A percentile compares a stretch with the other conserved stretches of the same genome.
These are phyloP conservation scores for Drosophila anomelani DNA, from an alignment of 2,888 invertebrate species.

Conservation along the genomic window DNA sequence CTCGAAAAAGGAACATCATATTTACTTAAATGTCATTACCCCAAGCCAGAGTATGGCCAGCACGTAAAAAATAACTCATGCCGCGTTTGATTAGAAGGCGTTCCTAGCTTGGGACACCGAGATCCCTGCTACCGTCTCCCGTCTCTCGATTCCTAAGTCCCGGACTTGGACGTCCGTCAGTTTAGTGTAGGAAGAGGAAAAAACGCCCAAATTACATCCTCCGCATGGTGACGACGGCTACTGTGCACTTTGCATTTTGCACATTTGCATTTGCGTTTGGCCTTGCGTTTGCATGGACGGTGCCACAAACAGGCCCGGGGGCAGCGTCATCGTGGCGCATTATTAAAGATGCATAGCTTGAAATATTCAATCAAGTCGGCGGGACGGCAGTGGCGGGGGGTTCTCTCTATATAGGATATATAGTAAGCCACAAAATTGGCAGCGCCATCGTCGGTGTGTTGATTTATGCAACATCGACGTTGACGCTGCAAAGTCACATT, in stretches of 20 bases:
- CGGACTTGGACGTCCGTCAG: conserved; percentile 48
- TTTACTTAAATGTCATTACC: neutral
- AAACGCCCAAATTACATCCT: conserved; percentile 54
- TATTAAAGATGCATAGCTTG: conserved; percentile 78
- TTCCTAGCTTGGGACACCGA: conserved; percentile 7
- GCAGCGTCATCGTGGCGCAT: conserved; percentile 63
- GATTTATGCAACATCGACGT: conserved; percentile 72
- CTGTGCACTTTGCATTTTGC: conserved; percentile 43
- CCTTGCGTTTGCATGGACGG: conserved; percentile 40
- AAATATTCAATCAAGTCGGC: conserved; percentile 77
- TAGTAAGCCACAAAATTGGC: conserved; percentile 48
- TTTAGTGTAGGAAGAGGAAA: conserved; percentile 52
- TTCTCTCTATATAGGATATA: conserved; percentile 6
- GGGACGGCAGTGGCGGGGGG: conserved; percentile 5
- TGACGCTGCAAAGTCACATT: conserved; percentile 73
- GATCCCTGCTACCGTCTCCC: neutral
- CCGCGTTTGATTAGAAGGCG: conserved; percentile 39
- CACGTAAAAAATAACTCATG: conserved; percentile 30
- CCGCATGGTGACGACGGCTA: conserved; percentile 21
- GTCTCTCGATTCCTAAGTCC: neutral
- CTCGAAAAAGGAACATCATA: neutral
- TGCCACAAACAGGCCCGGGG: conserved; percentile 71
- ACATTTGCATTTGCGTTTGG: conserved; percentile 44
- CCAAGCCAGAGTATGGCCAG: neutral
- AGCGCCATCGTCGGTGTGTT: conserved; percentile 57